These are phyloP conservation scores for Microchirus variegatus DNA, from an alignment of 2,797 vertebrate species.

Conservation along the genomic window DNA sequence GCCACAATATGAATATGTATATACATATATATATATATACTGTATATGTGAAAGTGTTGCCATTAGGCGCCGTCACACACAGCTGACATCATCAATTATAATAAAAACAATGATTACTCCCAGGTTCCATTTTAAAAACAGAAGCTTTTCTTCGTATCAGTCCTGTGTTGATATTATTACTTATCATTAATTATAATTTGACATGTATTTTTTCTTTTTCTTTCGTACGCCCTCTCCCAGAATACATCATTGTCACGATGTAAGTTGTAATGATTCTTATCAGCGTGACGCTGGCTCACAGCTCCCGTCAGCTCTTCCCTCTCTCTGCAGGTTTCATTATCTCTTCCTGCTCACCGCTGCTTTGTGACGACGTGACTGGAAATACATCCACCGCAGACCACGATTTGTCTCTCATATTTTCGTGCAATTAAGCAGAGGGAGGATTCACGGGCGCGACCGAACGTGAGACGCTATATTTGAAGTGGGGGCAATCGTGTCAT, in stretches of 20 bases:
- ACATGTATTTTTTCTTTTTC: neutral
- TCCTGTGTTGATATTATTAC: too few species aligned
- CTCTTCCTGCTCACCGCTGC: neutral
- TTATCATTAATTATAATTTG: neutral
- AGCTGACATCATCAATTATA: too few species aligned
- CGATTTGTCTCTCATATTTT: neutral
- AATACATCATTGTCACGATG: slow-evolving; percentile 8
- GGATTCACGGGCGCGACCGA: slow-evolving; percentile 1
- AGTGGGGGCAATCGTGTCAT: slow-evolving; percentile 4
- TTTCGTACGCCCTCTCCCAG: slow-evolving; percentile 6
- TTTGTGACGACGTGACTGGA: slow-evolving; percentile 19
- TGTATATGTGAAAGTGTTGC: too few species aligned
- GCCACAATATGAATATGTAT: too few species aligned
- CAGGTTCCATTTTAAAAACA: too few species aligned
- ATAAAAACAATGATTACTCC: too few species aligned
- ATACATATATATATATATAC: too few species aligned
- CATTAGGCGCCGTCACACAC: too few species aligned
- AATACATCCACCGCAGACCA: neutral
- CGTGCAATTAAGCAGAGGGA: slow-evolving; percentile 10
- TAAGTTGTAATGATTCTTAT: slow-evolving; percentile 13
- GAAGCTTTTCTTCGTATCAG: too few species aligned
- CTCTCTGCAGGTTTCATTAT: slow-evolving; percentile 13
- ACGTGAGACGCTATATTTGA: neutral
- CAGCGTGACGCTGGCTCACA: slow-evolving; percentile 3
- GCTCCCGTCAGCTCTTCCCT: slow-evolving; percentile 9